Conservation (phyloP, 2,888 invertebrate species). For the Argynnis bischoffii region DNA sequence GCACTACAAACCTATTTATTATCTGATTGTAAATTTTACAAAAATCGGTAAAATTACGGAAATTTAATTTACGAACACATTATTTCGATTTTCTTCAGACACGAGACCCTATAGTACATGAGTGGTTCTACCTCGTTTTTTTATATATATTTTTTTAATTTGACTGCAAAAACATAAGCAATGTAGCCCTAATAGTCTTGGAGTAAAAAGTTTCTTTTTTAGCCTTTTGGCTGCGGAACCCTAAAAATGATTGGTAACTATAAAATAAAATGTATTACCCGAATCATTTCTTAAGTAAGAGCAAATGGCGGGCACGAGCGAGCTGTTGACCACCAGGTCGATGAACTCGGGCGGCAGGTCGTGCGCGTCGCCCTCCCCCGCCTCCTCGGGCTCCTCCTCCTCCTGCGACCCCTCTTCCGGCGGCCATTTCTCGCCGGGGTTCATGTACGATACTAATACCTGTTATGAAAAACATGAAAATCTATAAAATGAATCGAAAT, state of each 20-base stretch:
- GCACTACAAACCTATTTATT: neutral
- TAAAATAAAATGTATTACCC: conserved; percentile 63
- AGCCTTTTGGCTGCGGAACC: neutral
- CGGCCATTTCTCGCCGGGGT: conserved; percentile 85
- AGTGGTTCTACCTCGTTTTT: too few species aligned
- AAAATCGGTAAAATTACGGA: too few species aligned
- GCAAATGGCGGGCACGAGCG: conserved; percentile 92
- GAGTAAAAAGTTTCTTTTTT: neutral
- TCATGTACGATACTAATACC: conserved; percentile 94
- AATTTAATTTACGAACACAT: too few species aligned
- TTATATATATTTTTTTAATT: too few species aligned
- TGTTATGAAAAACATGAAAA: conserved; percentile 47
- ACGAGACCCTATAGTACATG: too few species aligned
- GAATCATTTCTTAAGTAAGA: conserved; percentile 97
- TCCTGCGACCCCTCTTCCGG: conserved; percentile 73
- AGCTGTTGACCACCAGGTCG: conserved; percentile 90
- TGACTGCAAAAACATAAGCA: too few species aligned
- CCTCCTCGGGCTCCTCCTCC: conserved; percentile 49
- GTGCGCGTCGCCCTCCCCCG: conserved; percentile 62
- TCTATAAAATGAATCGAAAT: too few species aligned
- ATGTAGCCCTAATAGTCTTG: too few species aligned
- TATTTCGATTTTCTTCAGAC: too few species aligned
- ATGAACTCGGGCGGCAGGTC: conserved; percentile 87
- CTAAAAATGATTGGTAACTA: neutral
- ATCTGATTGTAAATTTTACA: neutral